Evolutionary conservation across 2,113 vertebrate genomes (phyloP), one percentile per base, ranked within the genome.

Genomic region (Poicephalus meyeri): DNA sequence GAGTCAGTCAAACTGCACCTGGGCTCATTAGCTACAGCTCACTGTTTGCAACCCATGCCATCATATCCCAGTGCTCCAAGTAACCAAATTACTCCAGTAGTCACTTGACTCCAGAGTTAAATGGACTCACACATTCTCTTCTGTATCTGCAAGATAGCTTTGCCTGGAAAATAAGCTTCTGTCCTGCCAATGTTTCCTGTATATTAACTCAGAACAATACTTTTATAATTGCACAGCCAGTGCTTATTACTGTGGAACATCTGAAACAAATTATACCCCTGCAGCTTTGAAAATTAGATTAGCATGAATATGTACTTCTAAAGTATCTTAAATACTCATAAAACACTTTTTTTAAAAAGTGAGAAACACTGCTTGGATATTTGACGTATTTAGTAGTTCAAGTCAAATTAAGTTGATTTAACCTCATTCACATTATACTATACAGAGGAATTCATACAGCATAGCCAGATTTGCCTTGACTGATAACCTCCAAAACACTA

Each of bases 141-240:
- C 39, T 42, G 29, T 69, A 85, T 39, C 92, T 86, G 95, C 63
- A 71, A 52, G 56, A 72, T 35, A 17, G 35, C 12, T 77, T 95
- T 92, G 29, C 68, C 53, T 93, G 53, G 64, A 95, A 96, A 95
- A 88, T 31, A 91, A 73, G 56, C 50, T 79, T 79, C 73, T 86
- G 44, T 69, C 60, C 68, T 89, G 78, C 63, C 88, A 91, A 20
- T 80, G 79, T 74, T 92, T 93, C 88, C 73, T 79, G 44, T 63
- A 39, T 33, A 61, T 80, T 88, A 96, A 87, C 74, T 93, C 82
- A 80, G 81, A 95, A 86, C 55, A 87, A 58, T 68, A 55, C 29
- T 87, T 97, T 65, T 86, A 47, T 66, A 94, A 84, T 11, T 66
- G 70, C 84, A 81, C 12, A 69, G 76, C 66, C 68, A 81, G 49